phyloP scores from a whole-genome alignment of 2,888 invertebrate genomes.

The Muschampia plurimacula region DNA sequence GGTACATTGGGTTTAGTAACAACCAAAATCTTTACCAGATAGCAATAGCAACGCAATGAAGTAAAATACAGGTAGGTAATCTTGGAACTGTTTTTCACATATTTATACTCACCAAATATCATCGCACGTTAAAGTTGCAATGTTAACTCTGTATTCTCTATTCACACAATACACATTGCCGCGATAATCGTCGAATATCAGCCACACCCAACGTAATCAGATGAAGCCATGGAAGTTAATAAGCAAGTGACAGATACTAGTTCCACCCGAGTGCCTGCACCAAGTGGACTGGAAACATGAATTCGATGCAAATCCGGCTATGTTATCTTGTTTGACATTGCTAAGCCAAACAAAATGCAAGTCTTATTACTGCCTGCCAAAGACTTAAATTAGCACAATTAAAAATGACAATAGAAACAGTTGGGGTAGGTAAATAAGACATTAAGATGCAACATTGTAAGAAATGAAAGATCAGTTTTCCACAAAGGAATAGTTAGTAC shows the following conservation, averaged over 20 bases:
- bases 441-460: neutral
- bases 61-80: too few species aligned
- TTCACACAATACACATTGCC: neutral
- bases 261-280: conserved; percentile 7
- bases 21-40: too few species aligned
- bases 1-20: too few species aligned
- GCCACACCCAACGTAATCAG: neutral
- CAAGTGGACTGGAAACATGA: conserved; percentile 23
- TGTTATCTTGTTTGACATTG: conserved; percentile 12
- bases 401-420: neutral
- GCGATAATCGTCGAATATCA: neutral
- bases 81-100: too few species aligned
- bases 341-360: neutral
- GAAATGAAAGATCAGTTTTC: neutral
- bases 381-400: neutral
- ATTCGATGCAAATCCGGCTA: conserved; percentile 3
- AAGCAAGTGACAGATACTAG: conserved; percentile 20
- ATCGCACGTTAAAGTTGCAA: too few species aligned
- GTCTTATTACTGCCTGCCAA: neutral
- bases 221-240: conserved; percentile 23
- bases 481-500: too few species aligned
- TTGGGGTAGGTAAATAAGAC: neutral
- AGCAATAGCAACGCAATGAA: too few species aligned
- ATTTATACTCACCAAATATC: too few species aligned
- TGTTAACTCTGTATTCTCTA: neutral